Base-by-base conservation (phyloP, 2,888 invertebrate genomes). In the Biston betularia region DNA sequence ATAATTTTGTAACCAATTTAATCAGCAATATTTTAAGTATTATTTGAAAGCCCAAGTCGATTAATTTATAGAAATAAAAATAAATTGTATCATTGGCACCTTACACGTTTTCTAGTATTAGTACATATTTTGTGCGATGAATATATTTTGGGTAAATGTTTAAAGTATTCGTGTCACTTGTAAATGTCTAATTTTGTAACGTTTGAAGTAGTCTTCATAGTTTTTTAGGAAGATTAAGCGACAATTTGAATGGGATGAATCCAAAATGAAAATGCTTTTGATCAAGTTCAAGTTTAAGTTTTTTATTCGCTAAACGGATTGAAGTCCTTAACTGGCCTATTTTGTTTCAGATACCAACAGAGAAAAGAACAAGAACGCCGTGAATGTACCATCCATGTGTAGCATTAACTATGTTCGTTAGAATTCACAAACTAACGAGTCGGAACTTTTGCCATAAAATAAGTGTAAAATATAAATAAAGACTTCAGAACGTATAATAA, bases 301-400 rank as follows among this genome's bases (percentile, higher is more conserved):
- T n/a, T n/a, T n/a, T n/a, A n/a, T n/a, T n/a, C 3, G 24, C 24
- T 24, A 24, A 24, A 24, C 1, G 24, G 24, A 24, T 24, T 24
- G 24, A 24, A 24, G 24, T 9, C 34, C 9, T n/a, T 9, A 63
- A 58, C 0, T 55, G 57, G 38, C 56, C 60, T 57, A 70, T 68
- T 75, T 65, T 72, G 77, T 90, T 87, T 46, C 91, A 96, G 96
- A 86, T 96, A 96, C 84, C 96, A 96, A 79, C 96, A 96, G 86
- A 95, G 96, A 79, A 96, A 96, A 87, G 96, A 96, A 83, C 96
- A 96, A 84, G 96, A 96, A 82, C 94, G 96, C 71, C 95, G 96
- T 84, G 96, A 96, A 87, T 96, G 96, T 87, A 96, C 96, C 73
- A 96, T 96, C 85, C 96, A 96, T 84, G 96, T 96, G 85, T 95